Evolutionary conservation across 2,113 vertebrate species (phyloP).

Genomic region (Arizona elegans): DNA sequence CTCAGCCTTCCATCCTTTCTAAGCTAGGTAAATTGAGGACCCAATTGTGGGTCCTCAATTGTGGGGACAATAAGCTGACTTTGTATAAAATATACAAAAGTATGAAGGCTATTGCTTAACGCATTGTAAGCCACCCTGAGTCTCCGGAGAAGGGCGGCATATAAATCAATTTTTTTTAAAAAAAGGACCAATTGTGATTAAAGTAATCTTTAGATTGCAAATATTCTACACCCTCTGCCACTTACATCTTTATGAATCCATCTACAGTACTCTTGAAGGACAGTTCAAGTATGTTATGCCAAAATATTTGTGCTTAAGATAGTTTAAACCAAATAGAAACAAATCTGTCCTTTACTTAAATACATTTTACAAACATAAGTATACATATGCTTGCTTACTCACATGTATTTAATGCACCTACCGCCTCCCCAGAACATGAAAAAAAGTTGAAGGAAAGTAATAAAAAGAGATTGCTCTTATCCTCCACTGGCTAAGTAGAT

Average conservation of each 20-base stretch:
- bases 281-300: background rate
- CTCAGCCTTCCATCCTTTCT: too few relatives aligned
- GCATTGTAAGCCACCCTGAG: too few relatives aligned
- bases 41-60: too few relatives aligned
- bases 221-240: background rate
- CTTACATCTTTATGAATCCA: slow-evolving; percentile 23
- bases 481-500: background rate
- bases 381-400: background rate
- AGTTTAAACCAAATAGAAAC: background rate
- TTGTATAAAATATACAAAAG: too few relatives aligned
- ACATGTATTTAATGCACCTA: background rate
- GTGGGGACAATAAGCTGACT: too few relatives aligned
- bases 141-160: too few relatives aligned
- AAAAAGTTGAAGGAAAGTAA: background rate
- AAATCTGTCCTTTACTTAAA: background rate
- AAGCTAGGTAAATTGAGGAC: too few relatives aligned
- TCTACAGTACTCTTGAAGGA: background rate
- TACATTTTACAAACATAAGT: background rate
- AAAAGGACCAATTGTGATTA: background rate
- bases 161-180: too few relatives aligned
- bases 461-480: background rate
- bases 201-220: background rate
- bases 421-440: background rate
- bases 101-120: too few relatives aligned
- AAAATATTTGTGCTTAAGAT: background rate